These are phyloP conservation scores for Agrotis ipsilon DNA, from an alignment of 2,888 invertebrate genomes.

Conservation along the genomic window DNA sequence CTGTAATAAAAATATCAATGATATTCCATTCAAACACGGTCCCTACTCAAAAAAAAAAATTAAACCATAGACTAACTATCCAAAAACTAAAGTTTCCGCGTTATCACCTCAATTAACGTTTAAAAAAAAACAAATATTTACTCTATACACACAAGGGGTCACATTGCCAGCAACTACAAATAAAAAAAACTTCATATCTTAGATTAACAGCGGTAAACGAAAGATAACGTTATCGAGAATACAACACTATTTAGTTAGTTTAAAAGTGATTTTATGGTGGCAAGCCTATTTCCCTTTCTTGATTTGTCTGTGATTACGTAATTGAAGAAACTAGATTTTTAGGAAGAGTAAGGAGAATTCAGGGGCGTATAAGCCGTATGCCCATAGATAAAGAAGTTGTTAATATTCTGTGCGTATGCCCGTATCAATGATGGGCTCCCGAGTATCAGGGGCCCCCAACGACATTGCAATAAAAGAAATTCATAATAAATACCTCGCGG, in stretches of 20 bases:
- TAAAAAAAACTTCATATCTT: slow-evolving; percentile 79
- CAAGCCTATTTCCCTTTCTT: slow-evolving; percentile 66
- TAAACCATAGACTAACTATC: background rate
- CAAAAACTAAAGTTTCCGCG: slow-evolving; percentile 12
- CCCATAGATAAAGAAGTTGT: no score
- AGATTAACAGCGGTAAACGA: slow-evolving; percentile 82
- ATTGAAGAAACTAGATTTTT: background rate
- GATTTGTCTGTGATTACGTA: slow-evolving; percentile 49
- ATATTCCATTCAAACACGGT: background rate
- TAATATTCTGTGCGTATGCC: no score
- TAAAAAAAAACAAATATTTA: slow-evolving; percentile 62
- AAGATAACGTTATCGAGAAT: slow-evolving; percentile 78
- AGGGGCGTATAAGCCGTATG: no score
- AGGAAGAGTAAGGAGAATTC: background rate
- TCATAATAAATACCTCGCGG: no score
- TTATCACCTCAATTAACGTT: slow-evolving; percentile 62
- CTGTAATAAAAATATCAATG: background rate
- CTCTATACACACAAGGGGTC: slow-evolving; percentile 70
- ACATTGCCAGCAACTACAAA: slow-evolving; percentile 71
- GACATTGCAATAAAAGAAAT: no score
- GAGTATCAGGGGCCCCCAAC: no score
- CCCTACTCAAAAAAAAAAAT: background rate
- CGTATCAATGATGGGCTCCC: no score
- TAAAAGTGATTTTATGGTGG: slow-evolving; percentile 67
- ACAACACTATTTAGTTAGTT: slow-evolving; percentile 74